These are phyloP conservation scores for Ormyrus rosae DNA, from an alignment of 2,888 invertebrate genomes.

Conservation along the genomic window DNA sequence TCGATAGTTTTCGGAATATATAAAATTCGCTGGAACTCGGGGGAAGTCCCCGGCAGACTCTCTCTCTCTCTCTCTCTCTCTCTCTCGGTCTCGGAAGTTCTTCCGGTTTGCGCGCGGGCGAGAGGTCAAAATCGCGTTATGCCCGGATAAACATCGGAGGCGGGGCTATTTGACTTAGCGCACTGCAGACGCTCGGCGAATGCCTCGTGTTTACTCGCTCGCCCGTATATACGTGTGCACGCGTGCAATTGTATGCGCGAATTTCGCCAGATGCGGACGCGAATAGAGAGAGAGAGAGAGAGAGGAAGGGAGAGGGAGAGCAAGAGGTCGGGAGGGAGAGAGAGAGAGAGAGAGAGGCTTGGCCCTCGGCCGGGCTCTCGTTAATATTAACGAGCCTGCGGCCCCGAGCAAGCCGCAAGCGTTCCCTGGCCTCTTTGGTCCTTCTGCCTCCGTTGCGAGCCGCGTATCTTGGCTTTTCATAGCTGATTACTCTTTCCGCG, in stretches of 20 bases:
- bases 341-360: neutral
- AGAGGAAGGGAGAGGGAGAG: no score
- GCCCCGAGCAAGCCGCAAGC: neutral
- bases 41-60: no score
- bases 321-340: no score
- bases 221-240: neutral
- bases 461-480: no score
- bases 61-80: no score
- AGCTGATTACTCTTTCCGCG: neutral
- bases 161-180: slow-evolving; percentile 59
- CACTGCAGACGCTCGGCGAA: neutral
- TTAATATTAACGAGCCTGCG: slow-evolving; percentile 36
- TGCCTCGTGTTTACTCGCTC: slow-evolving; percentile 4
- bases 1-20: no score
- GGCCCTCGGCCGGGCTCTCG: neutral
- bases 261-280: neutral
- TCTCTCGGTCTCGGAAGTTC: no score
- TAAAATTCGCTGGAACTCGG: no score
- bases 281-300: no score
- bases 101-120: neutral
- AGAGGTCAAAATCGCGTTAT: slow-evolving; percentile 43
- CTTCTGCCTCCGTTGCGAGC: neutral
- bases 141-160: slow-evolving; percentile 59
- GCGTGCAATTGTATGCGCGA: neutral
- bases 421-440: neutral